Conservation (phyloP, 2,113 vertebrate genomes). For the Dryoscopus gambensis region DNA sequence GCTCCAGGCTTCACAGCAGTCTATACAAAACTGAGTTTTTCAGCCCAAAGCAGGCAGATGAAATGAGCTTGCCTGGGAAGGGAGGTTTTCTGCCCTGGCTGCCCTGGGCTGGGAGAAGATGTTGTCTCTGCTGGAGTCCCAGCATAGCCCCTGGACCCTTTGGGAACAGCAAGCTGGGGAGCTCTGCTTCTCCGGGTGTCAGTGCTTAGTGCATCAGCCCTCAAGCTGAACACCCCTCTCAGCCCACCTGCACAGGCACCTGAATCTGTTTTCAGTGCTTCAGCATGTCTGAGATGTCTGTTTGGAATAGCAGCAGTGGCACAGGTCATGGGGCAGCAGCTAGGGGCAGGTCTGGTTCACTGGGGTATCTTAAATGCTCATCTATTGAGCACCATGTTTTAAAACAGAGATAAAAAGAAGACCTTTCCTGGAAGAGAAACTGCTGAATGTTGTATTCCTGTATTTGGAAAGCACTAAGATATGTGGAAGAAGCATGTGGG, state of each 20-base stretch:
- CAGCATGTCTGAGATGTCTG: background rate
- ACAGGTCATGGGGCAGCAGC: background rate
- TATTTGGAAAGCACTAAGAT: background rate
- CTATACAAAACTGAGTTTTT: background rate
- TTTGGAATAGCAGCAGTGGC: background rate
- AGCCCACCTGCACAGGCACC: background rate
- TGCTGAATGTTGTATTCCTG: background rate
- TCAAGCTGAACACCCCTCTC: background rate
- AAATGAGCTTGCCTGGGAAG: background rate
- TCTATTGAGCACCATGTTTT: background rate
- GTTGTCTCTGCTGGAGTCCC: background rate
- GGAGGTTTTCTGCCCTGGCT: background rate
- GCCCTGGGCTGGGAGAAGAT: background rate
- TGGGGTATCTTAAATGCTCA: background rate
- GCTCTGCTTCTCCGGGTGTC: background rate
- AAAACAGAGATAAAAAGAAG: background rate
- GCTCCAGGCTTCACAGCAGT: background rate
- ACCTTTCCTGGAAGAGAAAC: background rate
- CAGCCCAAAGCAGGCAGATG: background rate
- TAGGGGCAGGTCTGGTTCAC: background rate
- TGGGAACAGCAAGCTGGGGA: background rate
- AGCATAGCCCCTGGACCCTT: background rate
- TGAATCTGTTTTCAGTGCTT: background rate
- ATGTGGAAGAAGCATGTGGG: background rate
- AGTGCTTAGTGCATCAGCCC: background rate